Conservation (phyloP, 2,113 vertebrate genomes). For the Actenoides lindsayi region DNA sequence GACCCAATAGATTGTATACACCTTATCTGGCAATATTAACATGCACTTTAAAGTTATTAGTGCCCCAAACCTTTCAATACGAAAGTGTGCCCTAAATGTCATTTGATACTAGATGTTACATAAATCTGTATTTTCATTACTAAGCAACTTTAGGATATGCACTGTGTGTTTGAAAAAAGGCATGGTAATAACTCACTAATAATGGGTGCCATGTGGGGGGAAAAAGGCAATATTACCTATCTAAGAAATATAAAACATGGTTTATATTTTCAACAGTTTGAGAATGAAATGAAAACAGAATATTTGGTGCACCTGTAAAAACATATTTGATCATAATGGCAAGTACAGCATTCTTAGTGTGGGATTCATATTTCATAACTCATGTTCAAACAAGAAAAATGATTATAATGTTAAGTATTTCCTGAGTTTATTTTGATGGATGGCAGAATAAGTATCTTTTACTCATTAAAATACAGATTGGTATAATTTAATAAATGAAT, state of each 20-base stretch:
- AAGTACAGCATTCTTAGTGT: constrained; percentile 81
- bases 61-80: constrained; percentile 41
- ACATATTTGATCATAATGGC: constrained; percentile 89
- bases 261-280: constrained; percentile 85
- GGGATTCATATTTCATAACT: constrained; percentile 86
- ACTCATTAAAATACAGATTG: constrained; percentile 90
- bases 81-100: constrained; percentile 42
- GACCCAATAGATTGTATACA: constrained; percentile 39
- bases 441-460: constrained; percentile 88
- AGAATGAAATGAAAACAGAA: constrained; percentile 84
- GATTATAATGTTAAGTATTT: constrained; percentile 91
- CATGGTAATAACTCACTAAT: constrained; percentile 76
- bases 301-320: constrained; percentile 91
- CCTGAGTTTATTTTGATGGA: constrained; percentile 90
- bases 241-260: constrained; percentile 79
- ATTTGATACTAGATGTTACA: constrained; percentile 65
- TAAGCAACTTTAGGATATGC: constrained; percentile 76
- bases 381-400: constrained; percentile 86
- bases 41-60: constrained; percentile 42
- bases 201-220: constrained; percentile 83
- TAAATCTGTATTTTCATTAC: constrained; percentile 80
- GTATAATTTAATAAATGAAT: constrained; percentile 90
- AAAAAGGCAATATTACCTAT: constrained; percentile 74
- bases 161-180: constrained; percentile 64
- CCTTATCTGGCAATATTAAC: constrained; percentile 54